Evolutionary conservation across 2,888 invertebrate species (phyloP), one percentile per base, ranked within the genome.

Genomic region (Lymantria dispar): DNA sequence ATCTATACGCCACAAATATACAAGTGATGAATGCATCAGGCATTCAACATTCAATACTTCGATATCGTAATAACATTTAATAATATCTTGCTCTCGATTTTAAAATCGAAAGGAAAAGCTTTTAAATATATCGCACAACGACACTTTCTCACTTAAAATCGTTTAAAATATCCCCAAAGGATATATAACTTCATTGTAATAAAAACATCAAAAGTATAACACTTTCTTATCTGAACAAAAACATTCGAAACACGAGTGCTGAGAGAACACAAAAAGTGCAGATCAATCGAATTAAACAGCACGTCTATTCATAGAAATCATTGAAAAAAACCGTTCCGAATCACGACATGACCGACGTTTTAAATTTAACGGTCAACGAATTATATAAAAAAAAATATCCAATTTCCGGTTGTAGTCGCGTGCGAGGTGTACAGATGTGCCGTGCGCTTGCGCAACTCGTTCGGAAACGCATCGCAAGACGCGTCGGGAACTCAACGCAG

Each of bases 361-460:
- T 50, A 49, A 68, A 64, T 72, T 64, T 59, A 70, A 71, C 65
- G 52, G 64, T 68, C 60, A 62, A 57, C 59, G 51, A 55, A 49
- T 58, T 52, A 50, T 43, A 59, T 55, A 13, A 53, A 56, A 13
- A 53, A 56, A 60, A 70, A 60, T 62, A 61, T 10, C 8, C 48
- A 58, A 52, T 70, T 77, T 81, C 81, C 79, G 74, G 73, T 64
- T 59, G 49, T 58, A 68, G 78, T 78, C 79, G 78, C 78, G 79
- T 81, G 83, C 76, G 70, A 68, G 64, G 42, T 41, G 45, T 38
- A 36, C 48, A 42, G 70, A 63, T 66, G 63, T 63, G 63, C 52
- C 48, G 43, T 61, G 60, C 59, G 60, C 64, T 78, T 78, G 74
- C 78, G 80, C 76, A 82, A 80, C 68, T 41, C 63, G 68, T 64